Conservation (phyloP, 2,113 vertebrate genomes). For the Hepsetus odoe region DNA sequence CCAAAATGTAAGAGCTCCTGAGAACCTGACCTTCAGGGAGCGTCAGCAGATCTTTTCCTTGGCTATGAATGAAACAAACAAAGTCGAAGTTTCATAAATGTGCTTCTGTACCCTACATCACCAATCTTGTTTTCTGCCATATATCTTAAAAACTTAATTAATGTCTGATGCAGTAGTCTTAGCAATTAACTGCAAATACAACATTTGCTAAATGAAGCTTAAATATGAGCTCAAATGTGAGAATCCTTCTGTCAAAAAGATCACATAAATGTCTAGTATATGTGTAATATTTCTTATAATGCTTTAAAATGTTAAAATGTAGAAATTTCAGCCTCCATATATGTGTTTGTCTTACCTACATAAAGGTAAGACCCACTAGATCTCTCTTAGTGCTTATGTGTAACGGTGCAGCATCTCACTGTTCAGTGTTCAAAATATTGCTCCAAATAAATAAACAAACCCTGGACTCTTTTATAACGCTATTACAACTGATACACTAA, state of each 20-base stretch:
- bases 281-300: no score
- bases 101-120: neutral
- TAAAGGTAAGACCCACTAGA: neutral
- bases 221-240: neutral
- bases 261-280: neutral
- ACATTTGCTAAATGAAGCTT: no score
- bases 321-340: neutral
- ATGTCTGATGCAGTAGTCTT: neutral
- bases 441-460: neutral
- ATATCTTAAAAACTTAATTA: neutral
- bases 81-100: conserved; percentile 21
- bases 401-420: neutral
- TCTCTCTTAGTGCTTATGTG: neutral
- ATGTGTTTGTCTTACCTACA: neutral
- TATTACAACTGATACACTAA: neutral
- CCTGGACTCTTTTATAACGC: neutral
- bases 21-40: conserved; percentile 70
- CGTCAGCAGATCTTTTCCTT: conserved; percentile 68
- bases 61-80: conserved; percentile 51
- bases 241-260: neutral
- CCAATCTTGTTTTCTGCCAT: neutral
- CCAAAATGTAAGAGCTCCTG: conserved; percentile 49
- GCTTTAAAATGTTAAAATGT: neutral
- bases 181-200: neutral
- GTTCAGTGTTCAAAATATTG: neutral